These are phyloP conservation scores for Elmis aenea DNA, from an alignment of 2,888 invertebrate genomes.

Conservation along the genomic window DNA sequence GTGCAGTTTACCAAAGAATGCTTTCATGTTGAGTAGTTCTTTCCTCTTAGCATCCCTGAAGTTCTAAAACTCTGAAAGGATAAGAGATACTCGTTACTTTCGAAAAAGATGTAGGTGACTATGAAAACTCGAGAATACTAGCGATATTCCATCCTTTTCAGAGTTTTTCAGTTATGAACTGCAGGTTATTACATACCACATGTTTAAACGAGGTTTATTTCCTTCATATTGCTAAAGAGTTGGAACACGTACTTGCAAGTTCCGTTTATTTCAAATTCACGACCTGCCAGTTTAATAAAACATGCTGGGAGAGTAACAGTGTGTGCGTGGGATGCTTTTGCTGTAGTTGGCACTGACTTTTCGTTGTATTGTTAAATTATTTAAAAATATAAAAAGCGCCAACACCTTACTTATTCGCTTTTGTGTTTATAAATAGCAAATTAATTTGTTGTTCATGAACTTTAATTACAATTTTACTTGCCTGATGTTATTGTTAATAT, in stretches of 20 bases:
- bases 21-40: slow-evolving; percentile 16
- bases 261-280: slow-evolving; percentile 23
- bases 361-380: too few relatives aligned
- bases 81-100: slow-evolving; percentile 16
- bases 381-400: too few relatives aligned
- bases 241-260: slow-evolving; percentile 13
- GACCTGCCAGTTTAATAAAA: slow-evolving; percentile 21
- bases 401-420: too few relatives aligned
- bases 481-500: too few relatives aligned
- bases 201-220: slow-evolving; percentile 9
- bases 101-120: slow-evolving; percentile 16
- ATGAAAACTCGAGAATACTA: too few relatives aligned
- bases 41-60: slow-evolving; percentile 12
- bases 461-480: too few relatives aligned
- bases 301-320: slow-evolving; percentile 14
- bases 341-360: too few relatives aligned
- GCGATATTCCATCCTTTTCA: slow-evolving; percentile 9
- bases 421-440: too few relatives aligned
- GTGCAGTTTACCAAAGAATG: slow-evolving; percentile 20
- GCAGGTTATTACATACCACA: slow-evolving; percentile 9
- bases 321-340: slow-evolving; percentile 8
- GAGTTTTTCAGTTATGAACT: slow-evolving; percentile 15
- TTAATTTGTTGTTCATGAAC: too few relatives aligned
- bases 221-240: slow-evolving; percentile 3
- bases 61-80: slow-evolving; percentile 15